Percentiles rank a stretch among this genome's conserved stretches.
Conservation (phyloP, 2,888 invertebrate genomes). For the Nowickia ferox region DNA sequence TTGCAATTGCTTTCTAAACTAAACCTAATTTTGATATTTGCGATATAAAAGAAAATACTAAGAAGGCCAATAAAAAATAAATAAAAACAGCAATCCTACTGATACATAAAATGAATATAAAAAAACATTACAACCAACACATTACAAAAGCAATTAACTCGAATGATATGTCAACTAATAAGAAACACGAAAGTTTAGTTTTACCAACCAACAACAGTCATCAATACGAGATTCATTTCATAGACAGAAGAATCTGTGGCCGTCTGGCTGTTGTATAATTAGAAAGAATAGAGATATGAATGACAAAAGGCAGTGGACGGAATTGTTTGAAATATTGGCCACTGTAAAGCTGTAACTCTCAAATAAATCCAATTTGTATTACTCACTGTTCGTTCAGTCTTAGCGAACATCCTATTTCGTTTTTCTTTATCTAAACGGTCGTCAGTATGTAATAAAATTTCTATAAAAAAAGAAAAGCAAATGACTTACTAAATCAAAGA, state of each 20-base stretch:
- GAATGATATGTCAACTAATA: slow-evolving; percentile 63
- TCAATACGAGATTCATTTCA: neutral
- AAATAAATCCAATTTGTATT: neutral
- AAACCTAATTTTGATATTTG: slow-evolving; percentile 63
- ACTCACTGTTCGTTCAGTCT: neutral
- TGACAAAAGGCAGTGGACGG: neutral
- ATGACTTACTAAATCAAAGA: slow-evolving; percentile 13
- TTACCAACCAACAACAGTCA: neutral
- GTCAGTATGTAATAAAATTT: slow-evolving; percentile 18
- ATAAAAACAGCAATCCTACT: neutral
- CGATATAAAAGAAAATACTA: slow-evolving; percentile 6
- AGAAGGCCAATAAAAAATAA: neutral
- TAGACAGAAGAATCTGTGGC: neutral
- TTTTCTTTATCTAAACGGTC: slow-evolving; percentile 3
- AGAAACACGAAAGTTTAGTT: slow-evolving; percentile 44
- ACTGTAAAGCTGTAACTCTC: neutral
- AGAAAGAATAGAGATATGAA: neutral
- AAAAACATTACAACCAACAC: slow-evolving; percentile 29
- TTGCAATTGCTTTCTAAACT: slow-evolving; percentile 57
- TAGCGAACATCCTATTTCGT: neutral
- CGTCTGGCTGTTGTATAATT: neutral
- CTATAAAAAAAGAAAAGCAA: slow-evolving; percentile 19
- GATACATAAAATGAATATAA: slow-evolving; percentile 8
- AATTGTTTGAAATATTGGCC: neutral
- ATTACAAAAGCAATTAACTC: slow-evolving; percentile 62